These are phyloP conservation scores for Orestias chungarensis DNA, from an alignment of 2,797 vertebrate species.

Conservation along the genomic window DNA sequence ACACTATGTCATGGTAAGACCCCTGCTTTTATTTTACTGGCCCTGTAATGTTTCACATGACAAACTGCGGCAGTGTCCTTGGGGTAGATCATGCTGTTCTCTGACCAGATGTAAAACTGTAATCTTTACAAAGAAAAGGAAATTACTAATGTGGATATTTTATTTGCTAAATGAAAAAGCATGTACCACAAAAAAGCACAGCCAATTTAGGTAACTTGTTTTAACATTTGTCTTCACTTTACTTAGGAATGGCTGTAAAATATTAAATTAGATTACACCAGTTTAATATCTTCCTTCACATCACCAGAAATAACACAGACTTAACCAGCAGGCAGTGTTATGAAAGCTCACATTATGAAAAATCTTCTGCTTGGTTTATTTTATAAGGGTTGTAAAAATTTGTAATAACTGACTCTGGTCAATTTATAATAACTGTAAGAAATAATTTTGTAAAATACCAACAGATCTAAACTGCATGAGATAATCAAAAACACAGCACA, in stretches of 20 bases:
- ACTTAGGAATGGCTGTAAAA: not conserved
- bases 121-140: not conserved
- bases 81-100: conserved; percentile 16
- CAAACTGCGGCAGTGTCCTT: conserved; percentile 18
- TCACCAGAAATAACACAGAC: not conserved
- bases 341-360: not conserved
- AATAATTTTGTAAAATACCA: too few species aligned
- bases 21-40: not conserved
- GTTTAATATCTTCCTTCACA: not conserved
- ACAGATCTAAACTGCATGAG: not conserved
- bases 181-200: not conserved
- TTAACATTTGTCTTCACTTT: conserved; percentile 6
- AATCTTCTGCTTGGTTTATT: not conserved
- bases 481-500: not conserved
- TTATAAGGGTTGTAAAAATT: not conserved
- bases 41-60: conserved; percentile 8
- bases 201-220: not conserved
- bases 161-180: conserved; percentile 1
- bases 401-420: too few species aligned
- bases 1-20: conserved; percentile 95
- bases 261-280: not conserved
- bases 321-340: not conserved
- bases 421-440: too few species aligned
- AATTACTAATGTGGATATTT: conserved; percentile 1
- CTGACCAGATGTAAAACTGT: conserved; percentile 12